A percentile compares a stretch with the other conserved stretches of the same genome.
These are phyloP conservation scores for Cladopsammia gracilis DNA, from an alignment of 64 coral and sea anemone genomes.

Conservation along the genomic window DNA sequence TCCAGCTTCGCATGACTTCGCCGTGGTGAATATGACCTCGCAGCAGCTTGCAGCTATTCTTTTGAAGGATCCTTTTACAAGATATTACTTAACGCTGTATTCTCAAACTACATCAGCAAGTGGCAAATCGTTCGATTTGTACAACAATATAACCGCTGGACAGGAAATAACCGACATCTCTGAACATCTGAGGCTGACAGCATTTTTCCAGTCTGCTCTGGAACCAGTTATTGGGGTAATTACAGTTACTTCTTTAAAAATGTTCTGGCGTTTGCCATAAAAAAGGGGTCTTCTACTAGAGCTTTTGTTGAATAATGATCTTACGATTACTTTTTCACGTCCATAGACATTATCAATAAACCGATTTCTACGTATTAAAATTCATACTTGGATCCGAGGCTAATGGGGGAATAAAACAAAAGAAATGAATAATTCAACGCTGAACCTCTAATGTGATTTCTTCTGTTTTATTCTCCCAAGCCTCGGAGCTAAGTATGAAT, in stretches of 20 bases:
- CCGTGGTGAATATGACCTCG: background rate
- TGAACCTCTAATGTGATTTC: too few relatives aligned
- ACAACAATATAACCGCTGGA: conserved; percentile 13
- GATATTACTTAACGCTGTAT: background rate
- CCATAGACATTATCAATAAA: too few relatives aligned
- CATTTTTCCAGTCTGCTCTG: conserved; percentile 5
- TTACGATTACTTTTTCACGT: too few relatives aligned
- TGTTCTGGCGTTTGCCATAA: too few relatives aligned
- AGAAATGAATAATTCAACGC: too few relatives aligned
- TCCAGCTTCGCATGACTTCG: background rate
- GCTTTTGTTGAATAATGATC: too few relatives aligned
- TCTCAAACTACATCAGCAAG: background rate
- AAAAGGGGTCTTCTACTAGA: too few relatives aligned
- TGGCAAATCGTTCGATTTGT: background rate
- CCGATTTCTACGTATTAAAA: too few relatives aligned
- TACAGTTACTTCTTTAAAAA: background rate
- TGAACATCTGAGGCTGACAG: background rate
- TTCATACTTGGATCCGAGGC: too few relatives aligned
- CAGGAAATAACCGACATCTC: background rate
- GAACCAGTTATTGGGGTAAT: conserved; percentile 31
- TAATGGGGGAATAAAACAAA: too few relatives aligned
- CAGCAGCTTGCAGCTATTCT: background rate
- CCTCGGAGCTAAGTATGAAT: too few relatives aligned
- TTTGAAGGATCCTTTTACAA: background rate
- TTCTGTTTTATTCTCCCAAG: too few relatives aligned